These are phyloP conservation scores for Rhinichthys osculus DNA, from an alignment of 2,797 vertebrate species.

Conservation along the genomic window DNA sequence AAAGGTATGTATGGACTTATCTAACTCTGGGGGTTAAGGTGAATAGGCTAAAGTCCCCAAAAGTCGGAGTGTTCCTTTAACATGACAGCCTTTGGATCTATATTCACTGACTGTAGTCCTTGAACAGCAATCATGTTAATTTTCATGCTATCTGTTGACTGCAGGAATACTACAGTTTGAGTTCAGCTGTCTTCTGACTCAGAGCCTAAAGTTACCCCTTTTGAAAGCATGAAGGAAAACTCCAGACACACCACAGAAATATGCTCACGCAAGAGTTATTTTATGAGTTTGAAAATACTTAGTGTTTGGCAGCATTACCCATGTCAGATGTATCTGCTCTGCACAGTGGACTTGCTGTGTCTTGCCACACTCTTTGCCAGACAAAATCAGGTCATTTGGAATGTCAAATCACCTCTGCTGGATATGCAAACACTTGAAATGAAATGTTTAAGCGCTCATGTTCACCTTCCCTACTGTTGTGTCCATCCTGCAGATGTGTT, in stretches of 20 bases:
- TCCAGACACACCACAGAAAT: constrained; percentile 9
- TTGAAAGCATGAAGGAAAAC: neutral
- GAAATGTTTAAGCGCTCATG: neutral
- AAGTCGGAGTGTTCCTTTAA: neutral
- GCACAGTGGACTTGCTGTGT: constrained; percentile 25
- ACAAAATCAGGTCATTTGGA: neutral
- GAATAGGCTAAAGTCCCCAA: no score
- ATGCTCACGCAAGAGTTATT: constrained; percentile 2
- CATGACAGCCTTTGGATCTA: neutral
- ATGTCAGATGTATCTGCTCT: constrained; percentile 1
- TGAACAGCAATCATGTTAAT: neutral
- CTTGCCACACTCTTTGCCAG: constrained; percentile 20
- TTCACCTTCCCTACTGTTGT: neutral
- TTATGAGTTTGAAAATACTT: constrained; percentile 20
- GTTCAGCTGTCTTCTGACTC: neutral
- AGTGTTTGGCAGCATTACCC: constrained; percentile 1
- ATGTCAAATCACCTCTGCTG: constrained; percentile 10
- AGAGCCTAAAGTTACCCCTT: neutral
- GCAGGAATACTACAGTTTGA: constrained; percentile 9
- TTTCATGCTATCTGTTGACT: neutral
- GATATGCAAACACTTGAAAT: neutral
- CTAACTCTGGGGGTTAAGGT: no score
- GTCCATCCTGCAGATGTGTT: constrained; percentile 8
- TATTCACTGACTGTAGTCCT: neutral
- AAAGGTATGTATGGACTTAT: no score